These are phyloP conservation scores for Agelaius tricolor DNA, from an alignment of 2,113 vertebrate genomes.

Conservation along the genomic window DNA sequence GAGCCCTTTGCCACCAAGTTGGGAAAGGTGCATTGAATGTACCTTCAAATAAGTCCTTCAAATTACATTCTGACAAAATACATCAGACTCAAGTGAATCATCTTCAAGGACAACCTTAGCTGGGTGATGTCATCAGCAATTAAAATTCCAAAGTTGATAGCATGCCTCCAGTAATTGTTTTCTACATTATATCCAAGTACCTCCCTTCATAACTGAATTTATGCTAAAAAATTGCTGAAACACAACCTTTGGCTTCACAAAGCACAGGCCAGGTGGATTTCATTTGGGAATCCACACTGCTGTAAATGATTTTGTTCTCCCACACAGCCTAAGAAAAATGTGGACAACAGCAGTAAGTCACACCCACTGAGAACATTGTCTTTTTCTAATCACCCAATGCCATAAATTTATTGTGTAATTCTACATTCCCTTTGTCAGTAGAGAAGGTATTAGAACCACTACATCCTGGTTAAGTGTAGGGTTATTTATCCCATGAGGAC, in stretches of 20 bases:
- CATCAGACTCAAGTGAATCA: background rate
- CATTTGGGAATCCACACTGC: background rate
- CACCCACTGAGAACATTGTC: background rate
- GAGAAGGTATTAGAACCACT: background rate
- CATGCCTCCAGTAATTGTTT: background rate
- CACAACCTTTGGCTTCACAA: background rate
- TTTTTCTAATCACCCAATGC: background rate
- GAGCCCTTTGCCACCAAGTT: background rate
- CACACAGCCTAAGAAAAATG: background rate
- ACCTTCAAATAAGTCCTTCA: background rate
- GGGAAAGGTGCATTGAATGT: background rate
- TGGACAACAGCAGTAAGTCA: background rate
- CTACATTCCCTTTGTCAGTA: background rate
- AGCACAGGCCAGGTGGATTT: background rate
- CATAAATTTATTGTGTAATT: background rate
- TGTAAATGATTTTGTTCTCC: background rate
- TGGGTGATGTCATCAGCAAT: background rate
- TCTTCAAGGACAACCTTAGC: background rate
- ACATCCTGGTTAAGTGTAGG: background rate
- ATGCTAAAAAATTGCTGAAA: background rate
- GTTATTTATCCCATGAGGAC: background rate
- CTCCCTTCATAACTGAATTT: background rate
- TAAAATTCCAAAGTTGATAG: background rate
- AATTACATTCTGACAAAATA: background rate
- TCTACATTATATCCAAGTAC: background rate